These are phyloP conservation scores for Neodiprion pinetum DNA, from an alignment of 1,140 invertebrate species.

Conservation along the genomic window DNA sequence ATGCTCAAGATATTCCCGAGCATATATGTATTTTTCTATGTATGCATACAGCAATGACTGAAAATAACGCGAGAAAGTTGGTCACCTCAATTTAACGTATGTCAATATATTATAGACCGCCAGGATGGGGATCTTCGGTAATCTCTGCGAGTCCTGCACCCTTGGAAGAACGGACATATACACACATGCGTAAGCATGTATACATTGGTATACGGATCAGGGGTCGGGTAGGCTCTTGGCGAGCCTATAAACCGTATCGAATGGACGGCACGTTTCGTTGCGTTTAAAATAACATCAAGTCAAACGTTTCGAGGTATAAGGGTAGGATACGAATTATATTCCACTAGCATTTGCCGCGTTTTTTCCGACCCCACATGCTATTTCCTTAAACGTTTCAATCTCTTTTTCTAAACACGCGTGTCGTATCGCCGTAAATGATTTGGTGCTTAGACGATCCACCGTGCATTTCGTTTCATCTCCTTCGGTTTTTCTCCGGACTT, in stretches of 20 bases:
- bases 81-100: neutral
- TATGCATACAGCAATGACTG: no score
- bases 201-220: neutral
- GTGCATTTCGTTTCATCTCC: neutral
- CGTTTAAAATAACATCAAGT: slow-evolving; percentile 33
- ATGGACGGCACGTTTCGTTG: slow-evolving; percentile 25
- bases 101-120: neutral
- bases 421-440: slow-evolving; percentile 7
- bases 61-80: neutral
- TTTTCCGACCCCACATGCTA: slow-evolving; percentile 10
- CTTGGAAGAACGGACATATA: neutral
- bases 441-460: neutral
- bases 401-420: neutral
- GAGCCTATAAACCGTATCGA: slow-evolving; percentile 20
- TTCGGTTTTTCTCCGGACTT: neutral
- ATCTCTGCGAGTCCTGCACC: neutral
- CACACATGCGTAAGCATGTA: neutral
- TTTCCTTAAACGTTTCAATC: slow-evolving; percentile 10
- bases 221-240: neutral
- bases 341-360: slow-evolving; percentile 4
- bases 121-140: neutral
- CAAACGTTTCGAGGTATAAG: slow-evolving; percentile 19
- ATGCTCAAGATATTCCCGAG: no score
- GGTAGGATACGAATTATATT: slow-evolving; percentile 10
- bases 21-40: no score